Evolutionary conservation across 2,797 vertebrate genomes (phyloP), one percentile per base, ranked within the genome.

Genomic region (Fratercula arctica): DNA sequence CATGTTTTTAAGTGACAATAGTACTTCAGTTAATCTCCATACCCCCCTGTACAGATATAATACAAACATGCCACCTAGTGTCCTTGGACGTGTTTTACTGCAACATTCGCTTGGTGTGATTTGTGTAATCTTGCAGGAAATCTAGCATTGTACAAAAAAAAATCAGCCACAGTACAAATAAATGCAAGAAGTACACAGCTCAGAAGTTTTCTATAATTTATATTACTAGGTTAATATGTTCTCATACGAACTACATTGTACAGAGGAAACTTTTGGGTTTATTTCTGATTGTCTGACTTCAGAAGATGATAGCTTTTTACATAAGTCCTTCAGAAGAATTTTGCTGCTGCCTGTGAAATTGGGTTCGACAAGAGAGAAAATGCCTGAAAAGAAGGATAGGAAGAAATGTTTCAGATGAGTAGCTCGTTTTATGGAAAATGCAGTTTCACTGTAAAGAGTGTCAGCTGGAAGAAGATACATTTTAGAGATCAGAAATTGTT

Each of bases 61-160:
- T 93, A 56, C 92, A 81, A 66, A 54, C 18, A 6, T 57, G 96
- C 97, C 98, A 95, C 63, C 98, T 98, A 92, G 96, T 93, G 98
- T 70, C 53, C 25, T 0, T 16, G 16, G 45, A 18, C 23, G 31
- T 56, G 45, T 63, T 53, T 57, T n/a, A 39, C 75, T 35, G 60
- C 15, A 4, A 9, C 51, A 20, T 12, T 69, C 2, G 1, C 29
- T 68, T 39, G 12, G 12, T 43, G 16, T 26, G 41, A 70, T 80
- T 5, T 35, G 21, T 67, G 46, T 85, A 11, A 37, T 72, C 48
- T 54, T 61, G 31, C 31, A 39, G 84, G 59, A 74, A 46, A 77
- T 53, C 15, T 43, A 1, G 77, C 25, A 6, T 48, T 85, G 16
- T 43, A 20, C 20, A 37, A 46, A 35, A 12, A 37, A 60, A 60